Base-by-base conservation (phyloP, 1,140 invertebrate species). In the Halictus rubicundus region DNA sequence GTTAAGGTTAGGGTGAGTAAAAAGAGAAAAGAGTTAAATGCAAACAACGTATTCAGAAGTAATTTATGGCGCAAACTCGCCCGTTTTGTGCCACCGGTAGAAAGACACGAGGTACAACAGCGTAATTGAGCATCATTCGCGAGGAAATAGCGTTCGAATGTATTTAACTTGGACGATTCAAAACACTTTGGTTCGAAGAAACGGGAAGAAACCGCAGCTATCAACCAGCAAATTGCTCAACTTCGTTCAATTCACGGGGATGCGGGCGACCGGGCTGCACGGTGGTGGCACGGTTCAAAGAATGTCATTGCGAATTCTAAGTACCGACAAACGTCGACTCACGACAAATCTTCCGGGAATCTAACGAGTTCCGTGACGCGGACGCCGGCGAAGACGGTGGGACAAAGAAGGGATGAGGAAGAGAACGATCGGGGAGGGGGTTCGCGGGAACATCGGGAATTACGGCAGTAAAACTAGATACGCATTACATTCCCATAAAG, bases 401-500 rank as follows among this genome's bases (percentile, higher is more conserved):
- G 71, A n/a, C 54, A 21, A 21, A 57, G 21, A n/a, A 9, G 8
- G n/a, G 21, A 6, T 7, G 54, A n/a, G 4, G 8, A 23, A n/a
- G 8, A n/a, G n/a, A 7, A 0, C 5, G n/a, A n/a, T 9, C 4
- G 23, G 32, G 21, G n/a, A 16, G 12, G 71, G 64, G 80, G 78
- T 81, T 81, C 57, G 25, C 78, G 72, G 64, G 68, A 77, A 73
- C 74, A 70, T 70, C 61, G 80, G 61, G 71, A 80, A 80, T 80
- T 77, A 80, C 84, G 83, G 82, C 52, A 81, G 74, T 85, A 85
- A 85, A 85, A 74, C 78, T 78, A 78, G 61, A 85, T 77, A 65
- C 83, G 76, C 84, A 84, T 85, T 85, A 82, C 84, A 78, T 27
- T 76, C 74, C 79, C 79, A 73, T 85, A 85, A 85, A 85, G 76